phyloP scores from a whole-genome alignment of 64 coral and sea anemone genomes.

The Trachythela sp. region DNA sequence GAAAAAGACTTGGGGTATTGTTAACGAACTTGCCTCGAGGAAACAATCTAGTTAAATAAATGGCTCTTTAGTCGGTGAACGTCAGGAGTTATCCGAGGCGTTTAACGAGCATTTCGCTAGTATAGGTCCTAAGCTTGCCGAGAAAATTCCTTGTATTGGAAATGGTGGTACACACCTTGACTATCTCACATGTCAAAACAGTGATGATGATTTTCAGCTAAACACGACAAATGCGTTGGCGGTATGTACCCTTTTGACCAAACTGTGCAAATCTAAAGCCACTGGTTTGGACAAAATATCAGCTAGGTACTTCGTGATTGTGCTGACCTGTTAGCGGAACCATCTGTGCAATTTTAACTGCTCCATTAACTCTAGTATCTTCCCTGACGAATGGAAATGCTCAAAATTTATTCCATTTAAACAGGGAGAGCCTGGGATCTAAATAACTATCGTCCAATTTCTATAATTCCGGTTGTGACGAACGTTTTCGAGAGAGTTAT shows the following conservation, averaged over 20 bases:
- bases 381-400: too few relatives aligned
- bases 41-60: conserved; percentile 31
- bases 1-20: conserved; percentile 49
- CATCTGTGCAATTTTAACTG: conserved; percentile 37
- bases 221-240: too few relatives aligned
- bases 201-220: too few relatives aligned
- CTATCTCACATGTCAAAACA: not conserved
- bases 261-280: too few relatives aligned
- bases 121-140: conserved; percentile 44
- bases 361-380: conserved; percentile 36
- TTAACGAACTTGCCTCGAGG: conserved; percentile 44
- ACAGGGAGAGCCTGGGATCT: too few relatives aligned
- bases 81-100: not conserved
- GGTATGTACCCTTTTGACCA: too few relatives aligned
- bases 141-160: conserved; percentile 29
- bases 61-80: not conserved
- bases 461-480: too few relatives aligned
- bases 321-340: conserved; percentile 18
- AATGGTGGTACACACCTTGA: not conserved
- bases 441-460: too few relatives aligned
- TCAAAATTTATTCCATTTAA: too few relatives aligned
- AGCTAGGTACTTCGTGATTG: conserved; percentile 29
- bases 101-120: too few relatives aligned
- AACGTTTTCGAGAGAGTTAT: too few relatives aligned
- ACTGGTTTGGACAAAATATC: conserved; percentile 39